Evolutionary conservation across 2,113 vertebrate genomes (phyloP), one percentile per base, ranked within the genome.

Genomic region (Syngnathus floridae): DNA sequence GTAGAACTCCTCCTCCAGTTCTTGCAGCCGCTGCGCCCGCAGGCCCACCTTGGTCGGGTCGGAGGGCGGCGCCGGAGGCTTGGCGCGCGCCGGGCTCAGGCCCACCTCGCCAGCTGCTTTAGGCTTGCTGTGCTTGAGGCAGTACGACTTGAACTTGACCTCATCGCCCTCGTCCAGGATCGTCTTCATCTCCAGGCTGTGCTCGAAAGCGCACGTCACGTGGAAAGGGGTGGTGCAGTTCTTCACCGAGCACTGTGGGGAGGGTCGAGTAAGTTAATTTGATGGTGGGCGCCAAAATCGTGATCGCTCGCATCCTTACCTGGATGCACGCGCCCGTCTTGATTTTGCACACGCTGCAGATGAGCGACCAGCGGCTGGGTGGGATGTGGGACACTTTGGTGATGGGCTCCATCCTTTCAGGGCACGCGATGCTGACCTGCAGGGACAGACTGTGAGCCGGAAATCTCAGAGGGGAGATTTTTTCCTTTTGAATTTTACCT

Each of bases 161-260:
- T 98, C 95, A 43, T 99, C 97, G 0, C 93, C 95, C 1, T 98
- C 95, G 22, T 98, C 97, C 75, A 99, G 87, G 84, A 95, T 95
- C 66, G 97, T 98, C 86, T 98, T 98, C 96, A 99, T 97, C 88
- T 99, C 96, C 66, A 99, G 90, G 79, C 76, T 95, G 87, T 98
- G 94, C 90, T 98, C 95, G 69, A 99, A 99, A 83, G 97, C 97
- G 78, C 97, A 99, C n/a, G 97, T 98, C 85, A 99, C 97, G n/a
- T 98, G 95, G 88, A 99, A 99, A 65, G 97, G 96, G 70, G 91
- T 97, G 72, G 95, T 98, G 84, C 97, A 99, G 86, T 94, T 99
- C 90, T 97, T 98, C 63, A 99, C 94, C 0, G 96, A 99, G 84
- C 97, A 99, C 97, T 99, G 76, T 1, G 69, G 70, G 26, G 1